phyloP scores from a whole-genome alignment of 2,797 vertebrate species.

The Lepilemur septentrionalis region DNA sequence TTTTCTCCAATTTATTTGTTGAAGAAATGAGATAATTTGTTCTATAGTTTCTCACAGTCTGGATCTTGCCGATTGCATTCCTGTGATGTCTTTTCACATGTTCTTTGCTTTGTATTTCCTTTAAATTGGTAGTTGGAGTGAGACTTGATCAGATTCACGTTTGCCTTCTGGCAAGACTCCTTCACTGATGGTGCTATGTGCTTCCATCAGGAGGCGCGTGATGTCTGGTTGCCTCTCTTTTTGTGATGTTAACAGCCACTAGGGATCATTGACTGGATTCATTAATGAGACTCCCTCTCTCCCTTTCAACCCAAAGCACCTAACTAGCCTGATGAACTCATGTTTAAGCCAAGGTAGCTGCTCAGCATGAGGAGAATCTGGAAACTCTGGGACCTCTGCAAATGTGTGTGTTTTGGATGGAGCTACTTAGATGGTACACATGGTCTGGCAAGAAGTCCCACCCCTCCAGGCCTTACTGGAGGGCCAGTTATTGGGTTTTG shows the following conservation, averaged over 20 bases:
- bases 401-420: background rate
- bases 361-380: background rate
- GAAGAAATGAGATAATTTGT: constrained; percentile 36
- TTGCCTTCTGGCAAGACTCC: constrained; percentile 37
- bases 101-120: constrained; percentile 18
- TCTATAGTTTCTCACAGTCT: constrained; percentile 2
- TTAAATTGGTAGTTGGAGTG: background rate
- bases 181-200: background rate
- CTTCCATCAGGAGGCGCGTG: background rate
- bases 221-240: constrained; percentile 29
- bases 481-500: background rate
- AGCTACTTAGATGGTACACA: background rate
- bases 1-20: constrained; percentile 6
- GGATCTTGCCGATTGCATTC: constrained; percentile 9
- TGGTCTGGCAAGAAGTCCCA: background rate
- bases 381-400: background rate
- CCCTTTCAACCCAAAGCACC: constrained; percentile 11
- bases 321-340: background rate
- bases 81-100: background rate
- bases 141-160: background rate
- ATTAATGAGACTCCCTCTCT: constrained; percentile 13
- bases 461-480: background rate
- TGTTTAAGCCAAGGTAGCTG: background rate
- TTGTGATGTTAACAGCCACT: constrained; percentile 7
- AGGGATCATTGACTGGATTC: background rate